Percentiles rank a stretch among this genome's conserved stretches.
phyloP scores from a whole-genome alignment of 2,888 invertebrate species.

The Prosopocoilus inquinatus region DNA sequence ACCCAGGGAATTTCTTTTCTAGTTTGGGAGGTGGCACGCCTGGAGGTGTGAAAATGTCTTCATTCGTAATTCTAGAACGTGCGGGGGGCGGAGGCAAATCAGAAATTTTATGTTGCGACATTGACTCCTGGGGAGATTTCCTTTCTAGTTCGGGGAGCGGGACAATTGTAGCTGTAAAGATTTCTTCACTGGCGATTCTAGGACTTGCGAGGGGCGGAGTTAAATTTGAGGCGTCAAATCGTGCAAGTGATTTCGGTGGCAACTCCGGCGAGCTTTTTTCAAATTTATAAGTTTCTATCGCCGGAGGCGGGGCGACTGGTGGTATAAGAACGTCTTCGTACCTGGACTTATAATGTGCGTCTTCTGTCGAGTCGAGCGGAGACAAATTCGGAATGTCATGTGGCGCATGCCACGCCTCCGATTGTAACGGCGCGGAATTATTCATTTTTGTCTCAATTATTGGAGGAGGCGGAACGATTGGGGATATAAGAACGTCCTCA shows the following conservation, averaged over 20 bases:
- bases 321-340: neutral
- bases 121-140: neutral
- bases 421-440: neutral
- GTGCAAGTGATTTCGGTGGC: slow-evolving; percentile 11
- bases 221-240: slow-evolving; percentile 13
- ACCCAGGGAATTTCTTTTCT: neutral
- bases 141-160: neutral
- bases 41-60: neutral
- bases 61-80: neutral
- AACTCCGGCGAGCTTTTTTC: too few relatives aligned
- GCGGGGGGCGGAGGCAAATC: neutral
- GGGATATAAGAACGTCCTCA: neutral
- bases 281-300: neutral
- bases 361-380: slow-evolving; percentile 9
- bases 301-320: too few relatives aligned
- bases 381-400: slow-evolving; percentile 14
- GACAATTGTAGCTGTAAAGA: too few relatives aligned
- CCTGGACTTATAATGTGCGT: neutral
- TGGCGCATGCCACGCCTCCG: slow-evolving; percentile 13
- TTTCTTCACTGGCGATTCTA: too few relatives aligned
- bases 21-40: slow-evolving; percentile 8
- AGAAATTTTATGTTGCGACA: too few relatives aligned
- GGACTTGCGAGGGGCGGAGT: slow-evolving; percentile 3
- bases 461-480: slow-evolving; percentile 12
- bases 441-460: neutral